phyloP scores from a whole-genome alignment of 2,888 invertebrate species.

The Hanleya hanleyi region DNA sequence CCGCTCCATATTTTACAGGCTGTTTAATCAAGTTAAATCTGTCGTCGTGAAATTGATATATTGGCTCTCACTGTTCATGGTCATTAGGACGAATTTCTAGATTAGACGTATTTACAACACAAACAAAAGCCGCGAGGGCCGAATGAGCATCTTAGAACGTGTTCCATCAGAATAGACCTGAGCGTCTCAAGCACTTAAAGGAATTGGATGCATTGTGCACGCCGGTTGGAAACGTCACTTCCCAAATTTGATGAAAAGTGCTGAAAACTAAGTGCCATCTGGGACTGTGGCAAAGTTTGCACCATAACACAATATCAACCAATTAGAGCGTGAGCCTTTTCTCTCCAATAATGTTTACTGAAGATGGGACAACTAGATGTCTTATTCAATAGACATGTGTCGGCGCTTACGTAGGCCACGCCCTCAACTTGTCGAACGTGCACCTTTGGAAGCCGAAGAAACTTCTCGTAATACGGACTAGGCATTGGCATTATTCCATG shows the following conservation, averaged over 20 bases:
- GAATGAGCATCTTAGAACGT: neutral
- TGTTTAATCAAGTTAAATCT: conserved; percentile 9
- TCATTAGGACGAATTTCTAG: conserved; percentile 4
- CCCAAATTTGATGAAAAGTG: conserved; percentile 5
- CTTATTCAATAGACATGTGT: neutral
- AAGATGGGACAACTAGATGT: neutral
- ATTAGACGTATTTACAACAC: neutral
- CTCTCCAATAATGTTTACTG: neutral
- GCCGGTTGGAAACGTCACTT: neutral
- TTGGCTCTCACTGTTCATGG: neutral
- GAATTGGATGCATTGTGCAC: neutral
- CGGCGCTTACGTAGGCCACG: neutral
- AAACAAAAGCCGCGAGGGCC: neutral
- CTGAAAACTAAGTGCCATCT: neutral
- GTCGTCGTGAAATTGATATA: conserved; percentile 4
- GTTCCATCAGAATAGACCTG: neutral
- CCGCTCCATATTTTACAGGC: neutral
- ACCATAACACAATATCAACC: neutral
- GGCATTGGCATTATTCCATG: no score
- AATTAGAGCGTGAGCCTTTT: neutral
- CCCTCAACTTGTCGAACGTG: no score
- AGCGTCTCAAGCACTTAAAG: conserved; percentile 2
- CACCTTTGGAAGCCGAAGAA: no score
- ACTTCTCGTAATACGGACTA: no score
- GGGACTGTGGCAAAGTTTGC: neutral